Evolutionary conservation across 2,113 vertebrate species (phyloP).

Genomic region (Odocoileus virginianus): DNA sequence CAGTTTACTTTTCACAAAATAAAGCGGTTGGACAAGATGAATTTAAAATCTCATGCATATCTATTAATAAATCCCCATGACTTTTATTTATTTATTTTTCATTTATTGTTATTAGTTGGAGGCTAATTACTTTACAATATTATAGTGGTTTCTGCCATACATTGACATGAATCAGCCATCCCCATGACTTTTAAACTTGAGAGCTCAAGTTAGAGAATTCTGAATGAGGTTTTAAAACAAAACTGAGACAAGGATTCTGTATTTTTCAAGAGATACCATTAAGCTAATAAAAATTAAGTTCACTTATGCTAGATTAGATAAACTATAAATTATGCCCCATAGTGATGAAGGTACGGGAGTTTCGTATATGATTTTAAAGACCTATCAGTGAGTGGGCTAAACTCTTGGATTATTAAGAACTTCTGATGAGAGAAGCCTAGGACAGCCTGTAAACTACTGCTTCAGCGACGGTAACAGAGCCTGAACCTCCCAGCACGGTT

Average conservation of each 20-base stretch:
- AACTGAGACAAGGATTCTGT: background rate
- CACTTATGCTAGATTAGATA: background rate
- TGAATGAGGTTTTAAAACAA: constrained; percentile 8
- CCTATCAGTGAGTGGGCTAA: background rate
- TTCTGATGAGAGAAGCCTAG: background rate
- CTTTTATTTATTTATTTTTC: background rate
- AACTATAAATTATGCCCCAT: background rate
- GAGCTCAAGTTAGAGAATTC: background rate
- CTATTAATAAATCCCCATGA: background rate
- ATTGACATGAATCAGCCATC: background rate
- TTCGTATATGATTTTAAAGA: background rate
- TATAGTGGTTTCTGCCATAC: too few relatives aligned
- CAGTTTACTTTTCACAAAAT: background rate
- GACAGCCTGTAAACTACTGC: background rate
- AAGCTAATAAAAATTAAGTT: background rate
- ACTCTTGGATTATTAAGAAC: background rate
- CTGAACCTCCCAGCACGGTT: background rate
- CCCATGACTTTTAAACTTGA: constrained; percentile 3
- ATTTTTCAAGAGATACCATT: background rate
- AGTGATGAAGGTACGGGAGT: background rate
- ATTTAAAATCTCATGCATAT: background rate
- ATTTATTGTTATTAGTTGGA: too few relatives aligned
- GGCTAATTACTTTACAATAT: too few relatives aligned
- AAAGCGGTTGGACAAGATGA: background rate
- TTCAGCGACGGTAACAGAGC: background rate